Base-by-base conservation (phyloP, 2,888 invertebrate species). In the Prenolepis imparis region DNA sequence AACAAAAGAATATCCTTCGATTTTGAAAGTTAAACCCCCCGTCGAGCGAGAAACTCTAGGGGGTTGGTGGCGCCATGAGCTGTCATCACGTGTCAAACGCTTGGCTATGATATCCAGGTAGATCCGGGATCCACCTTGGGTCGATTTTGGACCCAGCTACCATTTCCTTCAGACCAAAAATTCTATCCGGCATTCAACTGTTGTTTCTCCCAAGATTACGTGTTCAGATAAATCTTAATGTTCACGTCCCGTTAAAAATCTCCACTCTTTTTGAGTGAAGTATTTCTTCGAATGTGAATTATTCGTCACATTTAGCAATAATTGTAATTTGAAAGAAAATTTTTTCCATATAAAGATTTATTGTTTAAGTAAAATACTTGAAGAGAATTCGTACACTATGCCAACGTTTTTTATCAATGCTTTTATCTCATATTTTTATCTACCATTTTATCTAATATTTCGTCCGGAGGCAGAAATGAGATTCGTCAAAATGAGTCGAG, bases 21-120 rank as follows among this genome's bases (percentile, higher is more conserved):
- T 87, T 89, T 89, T n/a, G 52, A 87, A 89, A 86, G 87, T 85
- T 77, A 80, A 85, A 82, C 90, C 91, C 91, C 91, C 94, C 90
- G 93, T 90, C 85, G 94, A 78, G 93, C 84, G 83, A 81, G 85
- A 75, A 93, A 92, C 94, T 91, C 89, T 94, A 89, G 94, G 94
- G 94, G 94, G 94, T 93, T 91, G 92, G 92, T 93, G 94, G 94
- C 94, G 94, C 94, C 94, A 94, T 90, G 93, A 93, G 94, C 94
- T 94, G 94, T 94, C 94, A 94, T 94, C 94, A 93, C 94, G 93
- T 94, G 94, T 93, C 93, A 91, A 90, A 91, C 77, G 87, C 84
- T 88, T 73, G 85, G 89, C 89, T 90, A 91, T 90, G 89, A 91
- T 92, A 92, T 88, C 88, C 92, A 92, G 92, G 92, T 91, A 91